phyloP scores from a whole-genome alignment of 2,888 invertebrate species.

The Fragum sueziense region DNA sequence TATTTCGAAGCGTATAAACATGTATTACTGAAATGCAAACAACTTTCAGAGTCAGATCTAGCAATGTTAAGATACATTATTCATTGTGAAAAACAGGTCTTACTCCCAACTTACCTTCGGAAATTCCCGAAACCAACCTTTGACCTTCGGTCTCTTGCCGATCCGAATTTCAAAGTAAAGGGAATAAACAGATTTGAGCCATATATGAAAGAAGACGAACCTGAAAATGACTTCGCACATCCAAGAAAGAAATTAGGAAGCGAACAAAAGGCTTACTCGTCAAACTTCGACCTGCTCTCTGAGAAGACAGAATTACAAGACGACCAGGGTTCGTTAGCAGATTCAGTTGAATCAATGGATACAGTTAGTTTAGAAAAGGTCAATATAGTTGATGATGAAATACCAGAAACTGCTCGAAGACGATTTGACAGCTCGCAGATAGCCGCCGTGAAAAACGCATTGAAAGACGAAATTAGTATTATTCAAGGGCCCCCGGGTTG shows the following conservation, averaged over 20 bases:
- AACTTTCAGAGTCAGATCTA: conserved; percentile 80
- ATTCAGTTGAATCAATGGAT: no score
- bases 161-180: background rate
- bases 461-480: conserved; percentile 75
- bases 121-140: background rate
- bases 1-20: conserved; percentile 92
- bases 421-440: conserved; percentile 75
- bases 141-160: background rate
- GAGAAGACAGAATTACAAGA: no score
- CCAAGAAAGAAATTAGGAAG: no score
- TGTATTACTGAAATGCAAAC: conserved; percentile 87
- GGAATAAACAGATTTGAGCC: background rate
- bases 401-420: conserved; percentile 29
- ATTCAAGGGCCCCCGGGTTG: conserved; percentile 90
- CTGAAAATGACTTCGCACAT: background rate
- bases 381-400: background rate
- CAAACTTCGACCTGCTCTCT: no score
- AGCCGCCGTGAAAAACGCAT: conserved; percentile 72
- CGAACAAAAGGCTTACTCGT: no score
- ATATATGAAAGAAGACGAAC: background rate
- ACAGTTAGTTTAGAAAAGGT: no score
- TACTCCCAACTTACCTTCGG: conserved; percentile 55
- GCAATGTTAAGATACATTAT: conserved; percentile 65
- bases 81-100: conserved; percentile 50
- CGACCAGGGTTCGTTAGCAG: no score